phyloP scores from a whole-genome alignment of 2,888 invertebrate genomes.

The Conchocele bisecta region DNA sequence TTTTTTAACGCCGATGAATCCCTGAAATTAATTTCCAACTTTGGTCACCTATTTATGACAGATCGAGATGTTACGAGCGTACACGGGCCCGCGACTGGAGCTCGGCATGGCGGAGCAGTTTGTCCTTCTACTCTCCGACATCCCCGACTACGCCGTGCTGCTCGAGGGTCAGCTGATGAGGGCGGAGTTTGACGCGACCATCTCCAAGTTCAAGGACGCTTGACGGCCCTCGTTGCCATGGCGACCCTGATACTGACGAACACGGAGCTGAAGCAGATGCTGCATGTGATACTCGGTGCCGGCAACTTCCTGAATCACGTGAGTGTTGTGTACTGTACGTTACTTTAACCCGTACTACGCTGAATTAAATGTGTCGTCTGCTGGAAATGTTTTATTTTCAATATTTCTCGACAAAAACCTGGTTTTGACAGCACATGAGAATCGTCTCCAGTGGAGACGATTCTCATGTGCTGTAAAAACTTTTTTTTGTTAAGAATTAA shows the following conservation, averaged over 20 bases:
- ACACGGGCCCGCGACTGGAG: conserved; percentile 77
- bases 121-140: conserved; percentile 79
- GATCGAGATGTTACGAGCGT: conserved; percentile 80
- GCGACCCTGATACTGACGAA: conserved; percentile 67
- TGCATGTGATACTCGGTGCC: conserved; percentile 76
- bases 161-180: conserved; percentile 83
- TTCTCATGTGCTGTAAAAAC: too few relatives aligned
- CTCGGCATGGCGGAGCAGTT: conserved; percentile 84
- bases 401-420: too few relatives aligned
- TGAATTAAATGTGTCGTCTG: too few relatives aligned
- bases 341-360: too few relatives aligned
- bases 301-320: conserved; percentile 82
- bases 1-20: too few relatives aligned
- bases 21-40: neutral
- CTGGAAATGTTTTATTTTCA: too few relatives aligned
- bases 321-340: too few relatives aligned
- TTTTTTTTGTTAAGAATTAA: too few relatives aligned
- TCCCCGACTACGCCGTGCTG: conserved; percentile 81
- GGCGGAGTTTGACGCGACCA: conserved; percentile 80
- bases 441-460: too few relatives aligned
- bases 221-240: conserved; percentile 67
- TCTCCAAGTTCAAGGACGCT: conserved; percentile 64
- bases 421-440: too few relatives aligned
- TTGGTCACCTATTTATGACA: too few relatives aligned
- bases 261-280: conserved; percentile 70